phyloP scores from a whole-genome alignment of 1,140 invertebrate species.

The Rhopalosiphum padi region DNA sequence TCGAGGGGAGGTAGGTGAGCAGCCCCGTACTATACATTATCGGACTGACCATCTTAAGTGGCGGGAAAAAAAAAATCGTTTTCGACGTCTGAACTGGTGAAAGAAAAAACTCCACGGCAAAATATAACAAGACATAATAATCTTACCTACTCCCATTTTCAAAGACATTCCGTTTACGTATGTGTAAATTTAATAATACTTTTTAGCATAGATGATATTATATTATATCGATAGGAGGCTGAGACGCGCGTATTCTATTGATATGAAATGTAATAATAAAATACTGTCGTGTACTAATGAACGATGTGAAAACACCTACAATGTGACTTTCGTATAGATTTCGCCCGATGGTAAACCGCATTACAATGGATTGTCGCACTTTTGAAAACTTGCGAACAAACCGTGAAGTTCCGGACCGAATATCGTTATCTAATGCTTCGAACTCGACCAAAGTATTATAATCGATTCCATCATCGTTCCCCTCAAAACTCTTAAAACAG shows the following conservation, averaged over 20 bases:
- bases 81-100: neutral
- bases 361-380: neutral
- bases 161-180: no score
- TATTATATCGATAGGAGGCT: neutral
- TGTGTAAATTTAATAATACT: no score
- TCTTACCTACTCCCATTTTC: neutral
- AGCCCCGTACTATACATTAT: neutral
- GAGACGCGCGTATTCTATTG: neutral
- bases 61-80: neutral
- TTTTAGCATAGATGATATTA: no score
- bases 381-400: neutral
- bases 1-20: neutral
- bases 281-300: neutral
- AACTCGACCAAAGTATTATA: neutral
- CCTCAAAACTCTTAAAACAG: neutral
- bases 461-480: neutral
- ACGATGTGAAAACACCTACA: neutral
- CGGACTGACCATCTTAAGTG: neutral
- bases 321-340: neutral
- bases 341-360: neutral
- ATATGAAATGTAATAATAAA: neutral
- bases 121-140: neutral
- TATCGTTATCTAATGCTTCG: neutral
- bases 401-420: neutral
- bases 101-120: neutral